A percentile compares a stretch with the other conserved stretches of the same genome.
phyloP scores from a whole-genome alignment of 2,797 vertebrate genomes.

The Discoglossus pictus region DNA sequence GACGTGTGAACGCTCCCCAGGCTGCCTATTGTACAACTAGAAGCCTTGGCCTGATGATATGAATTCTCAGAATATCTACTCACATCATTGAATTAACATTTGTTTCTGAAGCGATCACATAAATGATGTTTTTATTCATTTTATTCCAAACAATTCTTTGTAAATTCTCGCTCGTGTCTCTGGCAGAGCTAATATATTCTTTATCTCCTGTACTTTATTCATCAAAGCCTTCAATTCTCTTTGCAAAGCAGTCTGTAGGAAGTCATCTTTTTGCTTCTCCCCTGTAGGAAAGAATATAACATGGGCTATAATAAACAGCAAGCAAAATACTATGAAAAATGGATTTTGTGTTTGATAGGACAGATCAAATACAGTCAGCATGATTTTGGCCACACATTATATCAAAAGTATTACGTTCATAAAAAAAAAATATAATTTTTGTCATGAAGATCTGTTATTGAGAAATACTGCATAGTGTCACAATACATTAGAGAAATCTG shows the following conservation, averaged over 20 bases:
- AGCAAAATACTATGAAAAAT: conserved; percentile 51
- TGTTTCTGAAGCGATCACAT: conserved; percentile 14
- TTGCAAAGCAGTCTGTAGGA: conserved; percentile 70
- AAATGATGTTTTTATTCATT: conserved; percentile 45
- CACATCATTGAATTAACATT: too few species aligned
- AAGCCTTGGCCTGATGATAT: neutral
- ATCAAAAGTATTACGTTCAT: conserved; percentile 62
- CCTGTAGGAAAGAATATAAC: conserved; percentile 71
- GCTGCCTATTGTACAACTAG: too few species aligned
- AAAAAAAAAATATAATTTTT: conserved; percentile 68
- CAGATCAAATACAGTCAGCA: conserved; percentile 32
- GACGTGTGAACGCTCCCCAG: too few species aligned
- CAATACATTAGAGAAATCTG: conserved; percentile 52
- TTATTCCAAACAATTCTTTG: conserved; percentile 68
- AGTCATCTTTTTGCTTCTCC: conserved; percentile 65
- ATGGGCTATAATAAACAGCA: conserved; percentile 57
- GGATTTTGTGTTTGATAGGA: conserved; percentile 55
- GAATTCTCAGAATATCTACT: conserved; percentile 3
- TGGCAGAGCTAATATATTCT: conserved; percentile 71
- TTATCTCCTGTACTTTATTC: conserved; percentile 72
- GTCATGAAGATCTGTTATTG: conserved; percentile 64
- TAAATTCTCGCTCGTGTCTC: conserved; percentile 71
- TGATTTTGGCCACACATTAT: conserved; percentile 47
- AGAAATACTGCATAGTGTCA: conserved; percentile 58
- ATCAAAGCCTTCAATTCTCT: conserved; percentile 68